phyloP scores from a whole-genome alignment of 2,113 vertebrate species.

The Nymphicus hollandicus region DNA sequence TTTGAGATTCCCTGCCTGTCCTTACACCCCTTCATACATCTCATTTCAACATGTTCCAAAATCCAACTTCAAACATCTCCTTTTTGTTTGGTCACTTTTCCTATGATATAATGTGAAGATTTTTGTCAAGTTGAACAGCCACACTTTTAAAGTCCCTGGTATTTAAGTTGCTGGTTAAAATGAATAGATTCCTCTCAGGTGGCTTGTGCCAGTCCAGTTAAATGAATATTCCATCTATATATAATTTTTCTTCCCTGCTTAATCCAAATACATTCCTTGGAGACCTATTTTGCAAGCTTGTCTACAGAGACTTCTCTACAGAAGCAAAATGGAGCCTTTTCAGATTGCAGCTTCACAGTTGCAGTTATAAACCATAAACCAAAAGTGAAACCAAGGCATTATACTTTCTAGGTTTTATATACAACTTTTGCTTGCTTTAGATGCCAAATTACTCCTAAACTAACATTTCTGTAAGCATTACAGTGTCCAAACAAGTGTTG shows the following conservation, averaged over 20 bases:
- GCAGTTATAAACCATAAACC: neutral
- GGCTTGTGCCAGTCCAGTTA: neutral
- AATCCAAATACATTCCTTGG: neutral
- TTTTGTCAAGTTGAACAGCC: neutral
- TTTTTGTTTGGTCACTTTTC: neutral
- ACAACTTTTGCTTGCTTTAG: neutral
- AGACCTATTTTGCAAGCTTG: neutral
- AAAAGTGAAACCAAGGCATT: conserved; percentile 30
- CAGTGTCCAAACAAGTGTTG: neutral
- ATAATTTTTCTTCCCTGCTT: neutral
- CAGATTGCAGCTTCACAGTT: neutral
- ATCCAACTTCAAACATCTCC: neutral
- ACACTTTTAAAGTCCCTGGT: neutral
- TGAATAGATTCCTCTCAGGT: neutral
- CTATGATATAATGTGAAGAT: neutral
- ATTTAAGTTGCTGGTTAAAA: neutral
- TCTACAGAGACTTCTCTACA: neutral
- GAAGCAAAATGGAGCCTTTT: neutral
- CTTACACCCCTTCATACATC: neutral
- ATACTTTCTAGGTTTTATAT: neutral
- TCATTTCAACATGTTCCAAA: neutral
- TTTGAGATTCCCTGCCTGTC: neutral
- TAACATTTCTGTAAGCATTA: neutral
- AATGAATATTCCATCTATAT: neutral
- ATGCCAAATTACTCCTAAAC: neutral